These are phyloP conservation scores for Kryptolebias marmoratus DNA, from an alignment of 2,113 vertebrate species.

Conservation along the genomic window DNA sequence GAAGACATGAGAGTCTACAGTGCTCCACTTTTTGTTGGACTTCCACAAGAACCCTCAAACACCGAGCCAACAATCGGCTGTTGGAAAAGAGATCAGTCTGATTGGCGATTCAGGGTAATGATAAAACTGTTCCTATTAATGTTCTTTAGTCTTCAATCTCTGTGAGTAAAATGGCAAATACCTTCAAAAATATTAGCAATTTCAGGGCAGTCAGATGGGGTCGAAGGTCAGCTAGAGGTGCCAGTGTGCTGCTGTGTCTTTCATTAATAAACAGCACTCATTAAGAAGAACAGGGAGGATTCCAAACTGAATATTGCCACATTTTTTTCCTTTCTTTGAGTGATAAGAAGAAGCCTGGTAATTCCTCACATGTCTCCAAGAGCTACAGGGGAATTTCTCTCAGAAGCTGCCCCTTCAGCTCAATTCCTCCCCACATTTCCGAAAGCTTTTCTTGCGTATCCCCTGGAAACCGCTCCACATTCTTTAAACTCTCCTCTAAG, in stretches of 20 bases:
- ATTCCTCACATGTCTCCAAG: conserved; percentile 81
- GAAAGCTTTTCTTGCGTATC: conserved; percentile 87
- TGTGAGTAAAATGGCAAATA: conserved; percentile 28
- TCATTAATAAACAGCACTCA: conserved; percentile 81
- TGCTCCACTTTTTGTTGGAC: conserved; percentile 28
- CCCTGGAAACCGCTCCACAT: conserved; percentile 86
- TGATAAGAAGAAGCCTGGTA: conserved; percentile 79
- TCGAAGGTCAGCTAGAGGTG: conserved; percentile 67
- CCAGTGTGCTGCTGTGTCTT: conserved; percentile 67
- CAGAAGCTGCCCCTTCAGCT: conserved; percentile 78
- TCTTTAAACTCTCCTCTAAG: conserved; percentile 81
- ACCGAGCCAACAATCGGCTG: background rate
- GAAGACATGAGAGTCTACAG: conserved; percentile 26
- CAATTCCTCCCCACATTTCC: conserved; percentile 83
- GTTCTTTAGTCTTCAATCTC: background rate
- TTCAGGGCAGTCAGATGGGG: conserved; percentile 57
- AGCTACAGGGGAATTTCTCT: conserved; percentile 82
- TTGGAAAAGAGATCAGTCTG: background rate
- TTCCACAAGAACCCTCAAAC: conserved; percentile 5
- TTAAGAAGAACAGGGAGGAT: conserved; percentile 70
- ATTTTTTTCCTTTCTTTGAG: conserved; percentile 77
- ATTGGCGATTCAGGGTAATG: background rate
- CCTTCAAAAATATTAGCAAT: conserved; percentile 37
- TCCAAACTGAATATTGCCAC: conserved; percentile 76
- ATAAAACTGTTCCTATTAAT: background rate